Base-by-base conservation (phyloP, 1,140 invertebrate genomes). In the Radopholus similis region DNA sequence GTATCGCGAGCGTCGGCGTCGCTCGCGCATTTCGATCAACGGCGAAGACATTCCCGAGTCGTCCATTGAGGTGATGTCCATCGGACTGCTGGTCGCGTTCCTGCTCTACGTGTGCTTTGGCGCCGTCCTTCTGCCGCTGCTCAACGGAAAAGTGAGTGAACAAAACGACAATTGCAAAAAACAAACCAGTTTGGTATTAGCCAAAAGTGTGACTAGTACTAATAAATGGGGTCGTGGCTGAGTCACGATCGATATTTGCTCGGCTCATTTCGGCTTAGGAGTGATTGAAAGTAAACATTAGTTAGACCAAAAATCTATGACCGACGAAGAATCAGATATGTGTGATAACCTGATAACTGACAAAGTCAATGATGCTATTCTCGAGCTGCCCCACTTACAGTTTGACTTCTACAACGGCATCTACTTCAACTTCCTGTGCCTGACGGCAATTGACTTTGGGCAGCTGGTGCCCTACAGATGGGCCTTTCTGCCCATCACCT, bases 371-470 rank as follows among this genome's bases (percentile, higher is more conserved):
- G n/a, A 3, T 56, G 13, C n/a, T 9, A 6, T 18, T n/a, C 38
- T 9, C 34, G 40, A 49, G n/a, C n/a, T 15, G 54, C 34, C 23
- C 11, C 5, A 0, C 11, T 73, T 72, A 51, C 26, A 73, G 69
- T 62, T 77, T 21, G 76, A 77, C 30, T 77, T 77, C 47, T 35
- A 77, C 8, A 77, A 77, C 38, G 76, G 76, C 1, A 65, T 77
- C 2, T 77, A 77, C 51, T 77, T 73, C 59, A 77, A 77, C 34
- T 77, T 77, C 57, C 66, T 77, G 4, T 77, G 75, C 21, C 56
- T 77, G 18, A 80, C 76, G 9, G 76, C 76, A 21, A 77, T 77
- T 37, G 76, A 77, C 68, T 77, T 80, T 40, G 76, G 76, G 1
- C 58, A 66, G 30, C 42, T 80, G 5, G 76, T 79, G 4, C 76